Evolutionary conservation across 2,888 invertebrate genomes (phyloP).

Genomic region (Muscina levida): DNA sequence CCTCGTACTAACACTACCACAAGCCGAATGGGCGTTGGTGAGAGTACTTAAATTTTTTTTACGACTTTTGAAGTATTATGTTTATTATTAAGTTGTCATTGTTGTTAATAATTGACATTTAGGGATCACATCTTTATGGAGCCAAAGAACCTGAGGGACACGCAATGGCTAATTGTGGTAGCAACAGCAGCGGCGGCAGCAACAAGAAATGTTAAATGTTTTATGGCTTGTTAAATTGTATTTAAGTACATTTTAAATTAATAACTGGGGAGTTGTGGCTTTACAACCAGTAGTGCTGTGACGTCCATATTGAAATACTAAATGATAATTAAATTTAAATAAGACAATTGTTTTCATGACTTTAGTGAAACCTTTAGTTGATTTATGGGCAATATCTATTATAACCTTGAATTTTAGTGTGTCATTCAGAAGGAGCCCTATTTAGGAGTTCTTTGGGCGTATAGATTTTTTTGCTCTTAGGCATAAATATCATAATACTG

Average conservation of each 20-base stretch:
- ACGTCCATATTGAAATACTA: no score
- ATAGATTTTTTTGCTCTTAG: no score
- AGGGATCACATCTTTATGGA: conserved; percentile 49
- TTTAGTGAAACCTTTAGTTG: no score
- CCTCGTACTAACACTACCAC: not conserved
- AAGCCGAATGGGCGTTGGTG: not conserved
- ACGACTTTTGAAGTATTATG: conserved; percentile 61
- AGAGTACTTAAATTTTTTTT: conserved; percentile 62
- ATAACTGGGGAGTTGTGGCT: not conserved
- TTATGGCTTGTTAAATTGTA: conserved; percentile 49
- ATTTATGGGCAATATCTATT: no score
- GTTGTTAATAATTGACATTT: conserved; percentile 64
- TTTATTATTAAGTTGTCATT: conserved; percentile 64
- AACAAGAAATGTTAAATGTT: conserved; percentile 50
- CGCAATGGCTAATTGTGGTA: conserved; percentile 27
- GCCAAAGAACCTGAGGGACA: not conserved
- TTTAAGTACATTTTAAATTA: conserved; percentile 17
- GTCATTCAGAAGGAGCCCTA: no score
- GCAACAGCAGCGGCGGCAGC: not conserved
- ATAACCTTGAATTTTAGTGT: no score
- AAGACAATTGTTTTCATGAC: no score
- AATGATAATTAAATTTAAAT: no score
- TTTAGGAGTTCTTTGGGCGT: no score
- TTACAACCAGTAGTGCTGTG: no score
- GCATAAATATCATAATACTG: no score